Evolutionary conservation across 1,140 invertebrate species (phyloP), one percentile per base, ranked within the genome.

Genomic region (Lethocerus indicus): DNA sequence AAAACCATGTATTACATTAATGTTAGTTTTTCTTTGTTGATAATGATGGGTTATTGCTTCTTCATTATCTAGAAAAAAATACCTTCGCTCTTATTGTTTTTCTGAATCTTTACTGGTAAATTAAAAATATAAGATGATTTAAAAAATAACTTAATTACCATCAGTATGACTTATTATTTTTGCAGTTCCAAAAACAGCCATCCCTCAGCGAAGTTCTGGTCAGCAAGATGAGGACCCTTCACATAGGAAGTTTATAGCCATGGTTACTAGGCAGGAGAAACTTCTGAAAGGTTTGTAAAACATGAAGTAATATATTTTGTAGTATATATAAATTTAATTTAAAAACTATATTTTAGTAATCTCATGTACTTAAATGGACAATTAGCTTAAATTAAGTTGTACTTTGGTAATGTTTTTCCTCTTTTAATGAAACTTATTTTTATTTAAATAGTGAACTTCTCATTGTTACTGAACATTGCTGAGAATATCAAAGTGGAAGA

Each of bases 401-500:
- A 4, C 32, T 44, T 43, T 36, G 3, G 12, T 14, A 24, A 36
- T 47, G 3, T 24, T 40, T 44, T 21, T 37, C 3, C 39, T 51
- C n/a, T 44, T 24, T 32, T 47, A 35, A 32, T 14, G 29, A 21
- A 18, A 20, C 9, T 40, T 36, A 26, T 50, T 36, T 54, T 39
- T 51, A 54, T 53, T 63, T 54, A 54, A 64, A 50, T 50, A 70
- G 83, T 85, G 45, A 78, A 81, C 13, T 92, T 91, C 66, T 92
- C 95, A 66, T 71, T 98, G 53, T 67, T 98, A 39, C 66, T 96
- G 20, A 96, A 98, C 65, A 81, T 98, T 60, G 85, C 93, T 5
- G 92, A 97, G 66, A 93, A 97, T 68, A 73, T 85, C 14, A 87
- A 79, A 64, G 78, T 96, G 7, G 93, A 98, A 68, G 81, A 91